Evolutionary conservation across 2,113 vertebrate species (phyloP), one percentile per base, ranked within the genome.

Genomic region (Colistium nudipinnis): DNA sequence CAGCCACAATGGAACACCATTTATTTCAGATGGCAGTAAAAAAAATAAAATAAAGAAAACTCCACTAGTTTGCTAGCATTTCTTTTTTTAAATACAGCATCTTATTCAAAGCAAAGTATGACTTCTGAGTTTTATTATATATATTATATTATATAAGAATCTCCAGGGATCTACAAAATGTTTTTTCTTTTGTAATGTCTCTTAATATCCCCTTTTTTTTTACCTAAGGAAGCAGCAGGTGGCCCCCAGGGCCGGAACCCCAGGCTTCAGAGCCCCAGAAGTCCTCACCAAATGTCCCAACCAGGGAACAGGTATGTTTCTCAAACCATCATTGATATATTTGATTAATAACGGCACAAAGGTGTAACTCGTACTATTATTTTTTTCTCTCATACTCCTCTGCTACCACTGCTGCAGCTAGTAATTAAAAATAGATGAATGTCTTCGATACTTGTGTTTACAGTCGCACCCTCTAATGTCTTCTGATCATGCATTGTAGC

Each of bases 191-290:
- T 48, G 45, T 48, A 52, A 48, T 13, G 4, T 27, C 2, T 65
- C 2, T 53, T 45, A 35, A 24, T 35, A 35, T 59, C 7, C 6
- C 25, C n/a, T n/a, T 65, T 33, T 62, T 53, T 55, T 24, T 35
- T 49, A 43, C 20, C 66, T 24, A 63, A 80, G 77, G 80, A 93
- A 92, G 79, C 96, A 95, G 39, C 98, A 99, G 88, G 93, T 96
- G 75, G 98, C 98, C 39, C 96, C 98, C 27, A 90, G 98, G 63
- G 97, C 97, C 64, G 98, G 98, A 45, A 99, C 98, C 4, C 96
- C 98, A 3, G 98, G 97, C 64, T 99, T 99, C 85, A 95, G 98
- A 91, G 97, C 98, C 33, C 98, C 98, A 33, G 97, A 98, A 76
- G 96, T 99, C 52, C 90, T 99, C 68, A 97, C 94, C 0, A 98